Conservation (phyloP, 2,113 vertebrate genomes). For the Dicaeum eximium region DNA sequence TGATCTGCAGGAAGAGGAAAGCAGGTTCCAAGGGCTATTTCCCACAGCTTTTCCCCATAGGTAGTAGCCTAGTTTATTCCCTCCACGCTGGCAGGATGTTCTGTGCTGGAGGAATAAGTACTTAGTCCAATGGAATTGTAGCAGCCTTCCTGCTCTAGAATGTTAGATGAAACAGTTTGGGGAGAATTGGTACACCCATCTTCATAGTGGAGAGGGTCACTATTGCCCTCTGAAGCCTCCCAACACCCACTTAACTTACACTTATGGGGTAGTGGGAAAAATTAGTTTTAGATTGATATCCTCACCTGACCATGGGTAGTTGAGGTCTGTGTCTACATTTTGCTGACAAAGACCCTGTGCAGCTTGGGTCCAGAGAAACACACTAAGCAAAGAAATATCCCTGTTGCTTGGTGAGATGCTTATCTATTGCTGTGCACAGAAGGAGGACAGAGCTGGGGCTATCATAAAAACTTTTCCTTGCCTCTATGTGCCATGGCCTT, state of each 20-base stretch:
- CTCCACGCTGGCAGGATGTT: not conserved
- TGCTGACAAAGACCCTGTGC: not conserved
- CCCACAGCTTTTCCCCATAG: not conserved
- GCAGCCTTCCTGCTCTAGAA: not conserved
- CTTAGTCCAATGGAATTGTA: not conserved
- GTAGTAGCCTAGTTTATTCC: not conserved
- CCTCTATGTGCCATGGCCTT: not conserved
- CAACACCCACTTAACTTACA: not conserved
- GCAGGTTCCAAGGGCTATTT: not conserved
- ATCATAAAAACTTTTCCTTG: not conserved
- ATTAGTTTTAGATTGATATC: not conserved
- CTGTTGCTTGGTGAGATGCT: not conserved
- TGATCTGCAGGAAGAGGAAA: not conserved
- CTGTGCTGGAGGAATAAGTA: not conserved
- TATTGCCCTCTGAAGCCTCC: not conserved
- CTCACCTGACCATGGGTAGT: not conserved
- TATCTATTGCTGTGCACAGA: not conserved
- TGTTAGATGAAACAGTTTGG: not conserved
- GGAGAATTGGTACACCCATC: not conserved
- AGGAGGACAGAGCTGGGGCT: not conserved
- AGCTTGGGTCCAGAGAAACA: not conserved
- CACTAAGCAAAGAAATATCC: not conserved
- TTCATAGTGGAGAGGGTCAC: not conserved
- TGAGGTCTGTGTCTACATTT: not conserved
- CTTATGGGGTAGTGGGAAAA: not conserved